Conservation (phyloP, 2,888 invertebrate species). For the Actias luna region DNA sequence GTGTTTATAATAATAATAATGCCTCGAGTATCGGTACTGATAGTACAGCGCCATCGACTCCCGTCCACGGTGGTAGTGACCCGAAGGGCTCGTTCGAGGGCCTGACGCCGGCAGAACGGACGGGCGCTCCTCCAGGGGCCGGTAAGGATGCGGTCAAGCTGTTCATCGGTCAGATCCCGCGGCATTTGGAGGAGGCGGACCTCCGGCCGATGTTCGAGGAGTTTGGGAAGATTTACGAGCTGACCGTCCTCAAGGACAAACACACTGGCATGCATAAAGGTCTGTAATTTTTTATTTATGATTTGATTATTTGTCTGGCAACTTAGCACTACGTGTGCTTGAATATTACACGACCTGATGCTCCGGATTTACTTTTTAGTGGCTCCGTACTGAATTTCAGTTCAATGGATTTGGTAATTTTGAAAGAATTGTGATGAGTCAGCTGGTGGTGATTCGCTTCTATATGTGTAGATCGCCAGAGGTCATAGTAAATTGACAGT, state of each 20-base stretch:
- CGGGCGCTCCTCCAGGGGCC: conserved; percentile 72
- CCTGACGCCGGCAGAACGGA: conserved; percentile 66
- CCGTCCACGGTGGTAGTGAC: conserved; percentile 56
- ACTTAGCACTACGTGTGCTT: too few species aligned
- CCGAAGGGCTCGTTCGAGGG: conserved; percentile 41
- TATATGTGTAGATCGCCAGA: too few species aligned
- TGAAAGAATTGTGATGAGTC: too few species aligned
- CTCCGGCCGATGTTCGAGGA: conserved; percentile 95
- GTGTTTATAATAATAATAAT: background rate
- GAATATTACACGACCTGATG: too few species aligned
- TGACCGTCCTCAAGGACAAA: conserved; percentile 96
- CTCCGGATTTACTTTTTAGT: too few species aligned
- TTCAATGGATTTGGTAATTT: too few species aligned
- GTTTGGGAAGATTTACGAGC: conserved; percentile 96
- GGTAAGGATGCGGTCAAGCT: conserved; percentile 88
- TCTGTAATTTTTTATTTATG: conserved; percentile 54
- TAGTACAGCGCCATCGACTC: conserved; percentile 72
- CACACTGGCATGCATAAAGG: conserved; percentile 98
- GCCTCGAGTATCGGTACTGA: conserved; percentile 24
- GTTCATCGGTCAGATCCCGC: conserved; percentile 96
- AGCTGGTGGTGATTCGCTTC: too few species aligned
- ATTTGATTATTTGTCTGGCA: background rate
- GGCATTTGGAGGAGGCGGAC: conserved; percentile 93
- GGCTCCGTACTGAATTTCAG: too few species aligned
- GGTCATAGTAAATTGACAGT: too few species aligned